Base-by-base conservation (phyloP, 2,113 vertebrate genomes). In the Macrotis lagotis region DNA sequence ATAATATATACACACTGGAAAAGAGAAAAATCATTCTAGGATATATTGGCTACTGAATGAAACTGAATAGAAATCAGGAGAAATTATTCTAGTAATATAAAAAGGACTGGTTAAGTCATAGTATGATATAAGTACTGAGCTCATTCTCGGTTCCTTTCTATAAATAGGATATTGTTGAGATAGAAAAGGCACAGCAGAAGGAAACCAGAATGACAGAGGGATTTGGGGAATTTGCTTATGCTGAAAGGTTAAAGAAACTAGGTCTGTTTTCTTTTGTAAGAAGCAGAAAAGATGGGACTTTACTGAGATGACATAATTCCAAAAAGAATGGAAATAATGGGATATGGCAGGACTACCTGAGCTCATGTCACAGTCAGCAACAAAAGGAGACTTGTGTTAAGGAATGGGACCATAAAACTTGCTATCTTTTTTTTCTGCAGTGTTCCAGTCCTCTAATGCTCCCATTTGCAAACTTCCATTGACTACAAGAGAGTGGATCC, bases 201-300 rank as follows among this genome's bases (percentile, higher is more conserved):
- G 97, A 97, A 97, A 97, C 97, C 96, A 97, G 97, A 98, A 96
- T 97, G 97, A 97, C 97, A 97, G 97, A 98, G 97, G 97, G 97
- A 98, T 96, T 97, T 98, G 95, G 97, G 96, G 97, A 98, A 98
- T 98, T 97, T 97, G 95, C 93, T 97, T 97, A 96, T 97, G 94
- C 93, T 96, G 96, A 98, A 98, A 98, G 97, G 97, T 97, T 97
- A 97, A 96, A 95, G 96, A 97, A 97, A 97, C 97, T 97, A 97
- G 97, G 97, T 98, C 97, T 98, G 96, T 95, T 97, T 97, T 97
- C 96, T 97, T 97, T 97, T 96, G 95, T 97, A 96, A 96, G 92
- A 92, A 96, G 95, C 89, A 97, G 90, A 92, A 95, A 95, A 97
- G 96, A 96, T 91, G 94, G 95, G 96, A 97, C 96, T 90, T 95